Evolutionary conservation across 2,797 vertebrate species (phyloP).

Genomic region (Alcedo atthis): DNA sequence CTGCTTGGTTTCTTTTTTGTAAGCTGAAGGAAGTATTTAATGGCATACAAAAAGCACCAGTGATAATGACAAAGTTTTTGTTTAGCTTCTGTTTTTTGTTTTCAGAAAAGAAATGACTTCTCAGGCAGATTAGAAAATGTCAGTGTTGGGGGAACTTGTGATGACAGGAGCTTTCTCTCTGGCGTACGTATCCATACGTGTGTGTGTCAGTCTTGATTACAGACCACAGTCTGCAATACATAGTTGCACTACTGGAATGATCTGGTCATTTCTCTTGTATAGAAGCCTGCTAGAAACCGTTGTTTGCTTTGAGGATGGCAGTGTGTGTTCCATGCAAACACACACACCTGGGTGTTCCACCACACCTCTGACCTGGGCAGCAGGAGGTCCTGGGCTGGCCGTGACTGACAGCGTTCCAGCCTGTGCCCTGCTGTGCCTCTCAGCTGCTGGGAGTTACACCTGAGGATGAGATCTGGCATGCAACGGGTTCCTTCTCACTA

Average conservation of each 20-base stretch:
- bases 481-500: not conserved
- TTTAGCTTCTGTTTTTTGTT: not conserved
- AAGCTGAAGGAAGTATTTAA: not conserved
- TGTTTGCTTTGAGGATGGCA: not conserved
- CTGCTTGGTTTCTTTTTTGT: not conserved
- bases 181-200: rapidly evolving
- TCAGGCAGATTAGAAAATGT: not conserved
- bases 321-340: not conserved
- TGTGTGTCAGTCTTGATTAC: not conserved
- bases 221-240: not conserved
- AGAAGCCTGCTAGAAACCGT: not conserved
- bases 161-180: not conserved
- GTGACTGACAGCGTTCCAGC: not conserved
- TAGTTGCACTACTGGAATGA: not conserved
- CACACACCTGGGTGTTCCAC: not conserved
- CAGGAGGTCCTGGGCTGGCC: not conserved
- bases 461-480: not conserved
- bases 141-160: not conserved
- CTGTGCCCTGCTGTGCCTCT: not conserved
- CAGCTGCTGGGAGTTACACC: not conserved
- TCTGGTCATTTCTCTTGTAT: not conserved
- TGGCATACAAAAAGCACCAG: not conserved
- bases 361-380: not conserved
- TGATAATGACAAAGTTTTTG: not conserved
- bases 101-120: not conserved